A percentile compares a stretch with the other conserved stretches of the same genome.
Conservation (phyloP, 2,797 vertebrate genomes). For the Lutjanus campechanus region DNA sequence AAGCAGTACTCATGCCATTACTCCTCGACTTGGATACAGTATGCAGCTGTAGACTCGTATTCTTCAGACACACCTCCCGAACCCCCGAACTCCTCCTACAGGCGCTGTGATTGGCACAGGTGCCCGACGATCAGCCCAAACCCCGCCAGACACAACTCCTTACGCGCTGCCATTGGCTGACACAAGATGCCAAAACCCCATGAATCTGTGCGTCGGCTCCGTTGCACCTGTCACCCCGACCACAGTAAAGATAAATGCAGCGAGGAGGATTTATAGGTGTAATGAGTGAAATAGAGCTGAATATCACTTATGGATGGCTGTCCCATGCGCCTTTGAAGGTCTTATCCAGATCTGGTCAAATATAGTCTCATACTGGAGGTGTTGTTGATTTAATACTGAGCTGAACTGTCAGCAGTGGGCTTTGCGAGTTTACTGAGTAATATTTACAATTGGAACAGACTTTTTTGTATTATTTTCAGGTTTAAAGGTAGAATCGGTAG, state of each 20-base stretch:
- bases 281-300: constrained; percentile 50
- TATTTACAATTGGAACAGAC: neutral
- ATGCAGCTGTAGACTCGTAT: constrained; percentile 81
- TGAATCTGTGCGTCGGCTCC: constrained; percentile 56
- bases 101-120: constrained; percentile 75
- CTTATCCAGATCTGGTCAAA: constrained; percentile 25
- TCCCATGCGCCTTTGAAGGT: constrained; percentile 18
- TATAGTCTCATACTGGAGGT: constrained; percentile 19
- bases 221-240: constrained; percentile 78
- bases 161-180: constrained; percentile 68
- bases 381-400: constrained; percentile 26
- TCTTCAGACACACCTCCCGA: constrained; percentile 81
- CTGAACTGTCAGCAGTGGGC: constrained; percentile 1
- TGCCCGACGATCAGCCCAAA: constrained; percentile 61
- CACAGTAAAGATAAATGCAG: constrained; percentile 42
- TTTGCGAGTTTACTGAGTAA: neutral
- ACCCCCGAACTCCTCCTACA: constrained; percentile 68
- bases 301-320: constrained; percentile 26
- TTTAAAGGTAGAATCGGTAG: neutral
- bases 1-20: constrained; percentile 84
- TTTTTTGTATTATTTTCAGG: neutral
- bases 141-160: constrained; percentile 26
- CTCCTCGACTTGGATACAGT: constrained; percentile 84
- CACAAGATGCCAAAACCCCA: constrained; percentile 39
- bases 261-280: constrained; percentile 45